Evolutionary conservation across 2,113 vertebrate species (phyloP).

Genomic region (Megaceryle maxima): DNA sequence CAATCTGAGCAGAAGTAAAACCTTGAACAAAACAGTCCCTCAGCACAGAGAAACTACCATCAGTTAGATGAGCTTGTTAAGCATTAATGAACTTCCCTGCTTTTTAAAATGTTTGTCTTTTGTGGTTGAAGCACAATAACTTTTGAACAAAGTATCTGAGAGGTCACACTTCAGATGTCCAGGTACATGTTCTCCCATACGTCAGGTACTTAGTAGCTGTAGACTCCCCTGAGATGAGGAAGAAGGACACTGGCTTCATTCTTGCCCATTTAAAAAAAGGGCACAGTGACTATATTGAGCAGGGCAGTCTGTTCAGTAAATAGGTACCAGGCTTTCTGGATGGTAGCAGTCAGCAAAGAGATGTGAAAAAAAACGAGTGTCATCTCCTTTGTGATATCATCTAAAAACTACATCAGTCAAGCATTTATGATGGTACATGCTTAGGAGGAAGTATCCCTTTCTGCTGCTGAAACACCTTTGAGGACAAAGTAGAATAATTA

Average conservation of each 20-base stretch:
- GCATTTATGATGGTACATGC: not conserved
- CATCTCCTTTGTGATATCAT: not conserved
- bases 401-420: not conserved
- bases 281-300: not conserved
- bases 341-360: not conserved
- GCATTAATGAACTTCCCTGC: not conserved
- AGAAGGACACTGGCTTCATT: not conserved
- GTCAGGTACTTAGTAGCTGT: not conserved
- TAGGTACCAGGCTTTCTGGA: not conserved
- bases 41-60: not conserved
- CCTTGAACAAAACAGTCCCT: not conserved
- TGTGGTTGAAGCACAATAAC: not conserved
- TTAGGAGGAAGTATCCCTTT: not conserved
- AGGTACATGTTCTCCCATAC: not conserved
- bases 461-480: not conserved
- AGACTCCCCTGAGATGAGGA: not conserved
- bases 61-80: not conserved
- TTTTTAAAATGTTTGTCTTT: not conserved
- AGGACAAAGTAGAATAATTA: not conserved
- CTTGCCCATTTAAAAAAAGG: not conserved
- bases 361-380: not conserved
- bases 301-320: not conserved
- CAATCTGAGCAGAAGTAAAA: not conserved
- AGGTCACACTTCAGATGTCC: not conserved
- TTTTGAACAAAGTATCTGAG: not conserved